These are phyloP conservation scores for Chrysaora quinquecirrha DNA, from an alignment of 30 jellyfish, hydroid and myxozoan species.

Conservation along the genomic window DNA sequence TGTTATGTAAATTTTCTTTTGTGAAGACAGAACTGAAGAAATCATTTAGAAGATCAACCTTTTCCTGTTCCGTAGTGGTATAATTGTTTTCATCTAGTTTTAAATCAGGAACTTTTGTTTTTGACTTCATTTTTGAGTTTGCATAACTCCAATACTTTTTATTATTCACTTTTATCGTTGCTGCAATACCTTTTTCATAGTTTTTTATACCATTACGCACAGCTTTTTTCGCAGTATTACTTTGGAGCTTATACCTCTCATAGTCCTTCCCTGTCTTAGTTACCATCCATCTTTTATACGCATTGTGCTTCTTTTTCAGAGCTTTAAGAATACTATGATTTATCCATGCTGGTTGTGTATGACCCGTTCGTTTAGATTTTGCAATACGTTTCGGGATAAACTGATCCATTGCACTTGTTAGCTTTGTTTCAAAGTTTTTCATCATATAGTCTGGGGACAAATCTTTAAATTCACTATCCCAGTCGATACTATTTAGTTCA, in stretches of 20 bases:
- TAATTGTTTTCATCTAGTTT: not conserved
- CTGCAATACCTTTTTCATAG: not conserved
- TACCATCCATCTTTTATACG: not conserved
- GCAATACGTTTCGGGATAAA: not conserved
- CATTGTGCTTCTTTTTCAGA: slow-evolving; percentile 18
- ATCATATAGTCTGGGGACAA: not conserved
- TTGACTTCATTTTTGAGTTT: slow-evolving; percentile 1
- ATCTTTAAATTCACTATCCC: no score
- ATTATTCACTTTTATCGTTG: not conserved
- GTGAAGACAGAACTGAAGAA: not conserved
- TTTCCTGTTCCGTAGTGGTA: not conserved
- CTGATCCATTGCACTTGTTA: not conserved
- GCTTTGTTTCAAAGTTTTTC: not conserved
- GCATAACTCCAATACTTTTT: slow-evolving; percentile 21
- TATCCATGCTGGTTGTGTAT: not conserved
- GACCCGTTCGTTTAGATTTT: not conserved
- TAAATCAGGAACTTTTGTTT: slow-evolving; percentile 7
- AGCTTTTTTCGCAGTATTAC: not conserved
- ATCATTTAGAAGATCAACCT: not conserved
- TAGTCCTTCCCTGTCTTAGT: slow-evolving; percentile 7
- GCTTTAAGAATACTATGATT: not conserved
- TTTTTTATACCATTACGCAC: not conserved
- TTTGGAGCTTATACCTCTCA: not conserved
- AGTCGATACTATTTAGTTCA: no score
- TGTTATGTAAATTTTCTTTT: not conserved